A percentile compares a stretch with the other conserved stretches of the same genome.
Conservation (phyloP, 2,888 invertebrate genomes). For the Lapara coniferarum region DNA sequence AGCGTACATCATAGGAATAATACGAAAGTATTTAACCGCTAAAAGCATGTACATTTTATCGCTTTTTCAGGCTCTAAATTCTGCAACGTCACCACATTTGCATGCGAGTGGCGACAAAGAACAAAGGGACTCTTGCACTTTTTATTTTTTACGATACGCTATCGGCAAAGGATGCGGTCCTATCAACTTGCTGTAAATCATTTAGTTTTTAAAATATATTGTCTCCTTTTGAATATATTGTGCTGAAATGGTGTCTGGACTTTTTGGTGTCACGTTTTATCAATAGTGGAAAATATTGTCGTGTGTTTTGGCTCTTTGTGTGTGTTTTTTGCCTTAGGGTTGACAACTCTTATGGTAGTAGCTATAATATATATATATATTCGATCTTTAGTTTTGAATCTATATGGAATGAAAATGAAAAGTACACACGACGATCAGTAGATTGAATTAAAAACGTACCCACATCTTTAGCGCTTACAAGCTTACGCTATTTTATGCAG, state of each 20-base stretch:
- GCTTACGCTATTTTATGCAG: no score
- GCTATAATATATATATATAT: no score
- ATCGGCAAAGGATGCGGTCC: slow-evolving; percentile 66
- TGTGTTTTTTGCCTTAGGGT: not conserved
- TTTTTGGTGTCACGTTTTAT: slow-evolving; percentile 24
- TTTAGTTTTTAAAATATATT: slow-evolving; percentile 50
- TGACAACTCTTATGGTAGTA: no score
- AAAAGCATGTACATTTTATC: slow-evolving; percentile 46
- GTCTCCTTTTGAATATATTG: slow-evolving; percentile 41
- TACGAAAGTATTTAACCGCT: slow-evolving; percentile 23
- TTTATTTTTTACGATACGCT: slow-evolving; percentile 62
- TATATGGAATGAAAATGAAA: no score
- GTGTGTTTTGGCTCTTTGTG: not conserved
- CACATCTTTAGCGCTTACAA: no score
- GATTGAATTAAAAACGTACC: no score
- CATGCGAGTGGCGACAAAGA: slow-evolving; percentile 80
- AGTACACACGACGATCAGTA: no score
- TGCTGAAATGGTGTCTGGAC: slow-evolving; percentile 25
- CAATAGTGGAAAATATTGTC: slow-evolving; percentile 17
- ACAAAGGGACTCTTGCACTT: slow-evolving; percentile 65
- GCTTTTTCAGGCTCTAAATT: slow-evolving; percentile 73
- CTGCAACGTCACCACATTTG: slow-evolving; percentile 67
- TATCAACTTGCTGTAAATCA: slow-evolving; percentile 71
- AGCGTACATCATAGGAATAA: slow-evolving; percentile 18
- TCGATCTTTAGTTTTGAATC: no score